phyloP scores from a whole-genome alignment of 2,797 vertebrate genomes.

The Chelonia mydas region DNA sequence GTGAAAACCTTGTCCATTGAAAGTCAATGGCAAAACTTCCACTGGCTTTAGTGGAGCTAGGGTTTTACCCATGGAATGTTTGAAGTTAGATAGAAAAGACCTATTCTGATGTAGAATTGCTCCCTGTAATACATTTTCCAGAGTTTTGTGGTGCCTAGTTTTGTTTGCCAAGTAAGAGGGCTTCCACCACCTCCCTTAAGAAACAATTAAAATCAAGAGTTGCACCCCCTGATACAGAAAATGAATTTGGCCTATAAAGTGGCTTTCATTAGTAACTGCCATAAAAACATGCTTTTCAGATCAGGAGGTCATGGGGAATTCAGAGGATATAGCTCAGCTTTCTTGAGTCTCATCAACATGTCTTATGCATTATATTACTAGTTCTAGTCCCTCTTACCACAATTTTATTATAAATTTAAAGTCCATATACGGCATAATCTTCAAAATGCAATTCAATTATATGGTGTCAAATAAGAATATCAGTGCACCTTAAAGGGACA shows the following conservation, averaged over 20 bases:
- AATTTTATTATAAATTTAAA: neutral
- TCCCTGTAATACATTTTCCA: neutral
- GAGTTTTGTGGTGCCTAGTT: neutral
- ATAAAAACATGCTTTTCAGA: neutral
- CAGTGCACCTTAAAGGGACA: neutral
- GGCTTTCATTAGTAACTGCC: neutral
- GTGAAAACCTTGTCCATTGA: neutral
- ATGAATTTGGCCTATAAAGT: neutral
- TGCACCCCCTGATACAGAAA: neutral
- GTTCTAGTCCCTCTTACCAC: neutral
- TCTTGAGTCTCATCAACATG: neutral
- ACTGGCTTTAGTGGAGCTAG: neutral
- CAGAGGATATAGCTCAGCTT: neutral
- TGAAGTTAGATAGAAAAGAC: neutral
- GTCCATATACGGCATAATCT: neutral
- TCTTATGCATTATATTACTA: conserved; percentile 5
- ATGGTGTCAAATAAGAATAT: neutral
- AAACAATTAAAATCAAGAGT: neutral
- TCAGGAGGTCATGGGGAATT: neutral
- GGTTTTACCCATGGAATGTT: neutral
- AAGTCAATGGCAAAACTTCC: neutral
- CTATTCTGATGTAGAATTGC: neutral
- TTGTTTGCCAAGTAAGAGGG: conserved; percentile 10
- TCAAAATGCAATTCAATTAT: conserved; percentile 16
- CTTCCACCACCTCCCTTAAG: neutral